These are phyloP conservation scores for Cerastis leucographa DNA, from an alignment of 2,888 invertebrate species.

Conservation along the genomic window DNA sequence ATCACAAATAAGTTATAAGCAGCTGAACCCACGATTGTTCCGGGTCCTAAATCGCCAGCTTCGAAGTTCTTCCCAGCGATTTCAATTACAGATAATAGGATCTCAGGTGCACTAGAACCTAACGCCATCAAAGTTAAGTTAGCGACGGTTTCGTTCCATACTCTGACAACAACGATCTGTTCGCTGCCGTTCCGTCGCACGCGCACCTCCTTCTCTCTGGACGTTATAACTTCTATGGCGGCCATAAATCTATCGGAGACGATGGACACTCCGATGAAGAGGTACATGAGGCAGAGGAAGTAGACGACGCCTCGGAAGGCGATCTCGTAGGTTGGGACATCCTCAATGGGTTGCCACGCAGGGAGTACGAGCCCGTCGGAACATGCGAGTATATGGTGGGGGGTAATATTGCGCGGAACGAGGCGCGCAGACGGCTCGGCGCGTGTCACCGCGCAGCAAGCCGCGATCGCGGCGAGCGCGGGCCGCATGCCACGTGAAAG, in stretches of 20 bases:
- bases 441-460: conserved; percentile 86
- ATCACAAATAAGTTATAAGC: conserved; percentile 99
- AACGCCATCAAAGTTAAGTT: conserved; percentile 99
- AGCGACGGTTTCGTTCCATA: conserved; percentile 99
- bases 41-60: conserved; percentile 99
- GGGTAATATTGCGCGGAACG: conserved; percentile 83
- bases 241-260: conserved; percentile 99
- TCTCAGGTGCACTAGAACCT: conserved; percentile 99
- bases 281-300: conserved; percentile 96
- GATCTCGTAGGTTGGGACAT: conserved; percentile 94
- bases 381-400: conserved; percentile 91
- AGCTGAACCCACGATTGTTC: conserved; percentile 99
- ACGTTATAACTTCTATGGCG: conserved; percentile 99
- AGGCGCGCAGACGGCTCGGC: conserved; percentile 84
- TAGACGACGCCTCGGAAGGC: conserved; percentile 97
- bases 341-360: conserved; percentile 96
- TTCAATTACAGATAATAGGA: conserved; percentile 99
- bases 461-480: conserved; percentile 86
- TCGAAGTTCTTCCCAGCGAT: conserved; percentile 98
- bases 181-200: conserved; percentile 97
- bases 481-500: conserved; percentile 88
- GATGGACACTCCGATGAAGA: conserved; percentile 99
- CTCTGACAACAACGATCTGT: conserved; percentile 97
- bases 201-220: conserved; percentile 98
- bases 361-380: conserved; percentile 96